phyloP scores from a whole-genome alignment of 2,888 invertebrate species.

The Lathronympha strigana region DNA sequence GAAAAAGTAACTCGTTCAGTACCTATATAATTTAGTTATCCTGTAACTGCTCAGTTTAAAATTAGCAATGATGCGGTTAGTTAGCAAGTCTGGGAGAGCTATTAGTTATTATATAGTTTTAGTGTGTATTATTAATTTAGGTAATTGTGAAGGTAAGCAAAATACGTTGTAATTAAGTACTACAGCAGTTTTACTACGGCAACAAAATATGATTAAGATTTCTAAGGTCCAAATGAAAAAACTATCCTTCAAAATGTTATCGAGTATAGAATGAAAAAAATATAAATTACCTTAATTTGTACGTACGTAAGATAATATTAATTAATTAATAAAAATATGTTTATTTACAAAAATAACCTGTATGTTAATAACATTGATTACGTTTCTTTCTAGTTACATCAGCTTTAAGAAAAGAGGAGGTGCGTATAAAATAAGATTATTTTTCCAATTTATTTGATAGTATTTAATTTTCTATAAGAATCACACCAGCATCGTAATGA shows the following conservation, averaged over 20 bases:
- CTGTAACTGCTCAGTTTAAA: constrained; percentile 5
- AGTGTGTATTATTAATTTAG: constrained; percentile 5
- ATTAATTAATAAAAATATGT: no score
- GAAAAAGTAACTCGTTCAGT: neutral
- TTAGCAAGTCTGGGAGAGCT: neutral
- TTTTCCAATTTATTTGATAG: no score
- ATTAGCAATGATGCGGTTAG: constrained; percentile 7
- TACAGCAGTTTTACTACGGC: neutral
- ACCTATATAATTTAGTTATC: neutral
- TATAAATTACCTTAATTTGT: no score
- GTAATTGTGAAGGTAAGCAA: constrained; percentile 20
- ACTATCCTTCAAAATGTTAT: no score
- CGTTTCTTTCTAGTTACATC: neutral
- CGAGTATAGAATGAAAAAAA: no score
- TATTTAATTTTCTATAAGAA: no score
- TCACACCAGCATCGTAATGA: no score
- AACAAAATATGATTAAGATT: no score
- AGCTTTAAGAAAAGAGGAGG: neutral
- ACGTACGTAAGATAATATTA: no score
- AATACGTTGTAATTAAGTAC: neutral
- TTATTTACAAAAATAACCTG: no score
- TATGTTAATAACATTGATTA: no score
- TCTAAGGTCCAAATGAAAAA: no score
- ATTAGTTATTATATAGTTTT: constrained; percentile 11
- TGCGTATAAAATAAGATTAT: neutral